These are phyloP conservation scores for Triplophysa bombifrons DNA, from an alignment of 2,797 vertebrate species.

Conservation along the genomic window DNA sequence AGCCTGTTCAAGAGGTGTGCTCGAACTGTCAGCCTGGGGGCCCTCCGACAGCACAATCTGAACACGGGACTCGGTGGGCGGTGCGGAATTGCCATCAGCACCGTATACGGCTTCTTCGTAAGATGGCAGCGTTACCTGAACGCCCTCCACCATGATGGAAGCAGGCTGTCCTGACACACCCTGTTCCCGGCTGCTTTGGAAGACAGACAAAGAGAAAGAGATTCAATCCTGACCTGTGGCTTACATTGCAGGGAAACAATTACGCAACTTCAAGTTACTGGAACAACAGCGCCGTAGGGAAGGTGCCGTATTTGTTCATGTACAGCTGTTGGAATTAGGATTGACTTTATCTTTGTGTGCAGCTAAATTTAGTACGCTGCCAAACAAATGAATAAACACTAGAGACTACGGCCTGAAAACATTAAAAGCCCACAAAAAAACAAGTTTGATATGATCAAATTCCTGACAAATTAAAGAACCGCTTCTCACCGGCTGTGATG, in stretches of 20 bases:
- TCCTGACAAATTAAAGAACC: neutral
- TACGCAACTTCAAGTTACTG: slow-evolving; percentile 35
- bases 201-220: slow-evolving; percentile 9
- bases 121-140: slow-evolving; percentile 92
- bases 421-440: neutral
- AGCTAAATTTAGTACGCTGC: neutral
- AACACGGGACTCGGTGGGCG: slow-evolving; percentile 86
- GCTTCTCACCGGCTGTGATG: slow-evolving; percentile 89
- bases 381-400: slow-evolving; percentile 1
- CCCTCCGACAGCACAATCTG: slow-evolving; percentile 94
- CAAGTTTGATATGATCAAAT: neutral
- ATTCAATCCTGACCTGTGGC: slow-evolving; percentile 17
- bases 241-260: slow-evolving; percentile 20
- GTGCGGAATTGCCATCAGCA: slow-evolving; percentile 77
- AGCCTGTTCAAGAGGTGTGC: slow-evolving; percentile 49
- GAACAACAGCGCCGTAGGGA: neutral
- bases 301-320: slow-evolving; percentile 2
- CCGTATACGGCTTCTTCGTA: slow-evolving; percentile 99
- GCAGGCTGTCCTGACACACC: slow-evolving; percentile 89
- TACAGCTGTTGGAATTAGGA: slow-evolving; percentile 13
- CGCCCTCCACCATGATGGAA: slow-evolving; percentile 95
- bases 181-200: slow-evolving; percentile 87
- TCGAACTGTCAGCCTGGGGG: slow-evolving; percentile 70
- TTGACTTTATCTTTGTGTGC: neutral
- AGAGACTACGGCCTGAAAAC: neutral